Conservation (phyloP, 2,888 invertebrate genomes). For the Brassicogethes aeneus region DNA sequence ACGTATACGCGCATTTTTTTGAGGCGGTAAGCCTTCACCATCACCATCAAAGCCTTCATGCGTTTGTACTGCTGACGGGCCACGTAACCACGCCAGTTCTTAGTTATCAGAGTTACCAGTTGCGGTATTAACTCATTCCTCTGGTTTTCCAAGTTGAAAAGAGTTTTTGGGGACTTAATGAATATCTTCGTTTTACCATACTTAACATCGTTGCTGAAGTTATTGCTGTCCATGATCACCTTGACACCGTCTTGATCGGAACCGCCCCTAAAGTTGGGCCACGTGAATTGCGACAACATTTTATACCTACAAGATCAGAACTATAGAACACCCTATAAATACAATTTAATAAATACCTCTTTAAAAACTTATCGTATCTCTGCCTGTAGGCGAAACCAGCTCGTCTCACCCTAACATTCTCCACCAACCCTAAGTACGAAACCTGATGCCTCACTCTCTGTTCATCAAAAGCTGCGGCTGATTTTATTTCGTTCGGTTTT, state of each 20-base stretch:
- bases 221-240: slow-evolving; percentile 73
- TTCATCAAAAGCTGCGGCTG: slow-evolving; percentile 76
- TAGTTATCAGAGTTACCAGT: slow-evolving; percentile 89
- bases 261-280: slow-evolving; percentile 88
- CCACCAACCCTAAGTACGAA: slow-evolving; percentile 83
- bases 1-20: slow-evolving; percentile 72
- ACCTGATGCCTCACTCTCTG: slow-evolving; percentile 69
- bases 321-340: slow-evolving; percentile 3
- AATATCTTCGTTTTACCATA: slow-evolving; percentile 96
- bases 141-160: slow-evolving; percentile 81
- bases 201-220: slow-evolving; percentile 74
- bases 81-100: slow-evolving; percentile 75
- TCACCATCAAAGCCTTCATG: slow-evolving; percentile 76
- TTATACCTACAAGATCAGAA: slow-evolving; percentile 65
- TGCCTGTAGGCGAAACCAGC: slow-evolving; percentile 97
- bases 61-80: slow-evolving; percentile 67
- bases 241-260: slow-evolving; percentile 74
- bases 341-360: slow-evolving; percentile 47
- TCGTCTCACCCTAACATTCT: slow-evolving; percentile 90
- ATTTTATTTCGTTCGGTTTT: slow-evolving; percentile 93
- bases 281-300: slow-evolving; percentile 91
- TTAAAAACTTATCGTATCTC: slow-evolving; percentile 85
- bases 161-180: slow-evolving; percentile 83
- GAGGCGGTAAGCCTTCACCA: slow-evolving; percentile 70
- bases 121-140: slow-evolving; percentile 83